These are phyloP conservation scores for Alviniconcha marisindica DNA, from an alignment of 1,140 invertebrate genomes.

Conservation along the genomic window DNA sequence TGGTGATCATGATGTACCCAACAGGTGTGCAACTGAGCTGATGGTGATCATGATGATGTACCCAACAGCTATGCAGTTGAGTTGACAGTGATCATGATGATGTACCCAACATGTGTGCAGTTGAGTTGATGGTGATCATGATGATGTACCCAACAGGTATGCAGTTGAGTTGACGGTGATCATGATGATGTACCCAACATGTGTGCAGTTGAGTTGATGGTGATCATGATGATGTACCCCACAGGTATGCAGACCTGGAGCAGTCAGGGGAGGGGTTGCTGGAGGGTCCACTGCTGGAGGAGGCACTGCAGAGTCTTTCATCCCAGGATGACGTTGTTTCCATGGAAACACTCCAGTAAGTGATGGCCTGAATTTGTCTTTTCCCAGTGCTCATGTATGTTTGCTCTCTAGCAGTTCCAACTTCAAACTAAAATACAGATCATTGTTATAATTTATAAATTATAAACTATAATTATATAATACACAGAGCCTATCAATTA, in stretches of 20 bases:
- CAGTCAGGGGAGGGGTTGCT: slow-evolving; percentile 55
- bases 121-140: neutral
- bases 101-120: neutral
- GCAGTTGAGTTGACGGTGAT: too few species aligned
- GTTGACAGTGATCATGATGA: neutral
- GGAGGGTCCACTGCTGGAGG: slow-evolving; percentile 63
- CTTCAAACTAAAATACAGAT: too few species aligned
- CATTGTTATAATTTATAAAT: too few species aligned
- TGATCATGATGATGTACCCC: too few species aligned
- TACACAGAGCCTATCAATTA: too few species aligned
- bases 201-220: neutral
- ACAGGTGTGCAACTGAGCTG: too few species aligned
- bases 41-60: neutral
- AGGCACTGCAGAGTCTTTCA: slow-evolving; percentile 58
- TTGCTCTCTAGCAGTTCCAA: too few species aligned
- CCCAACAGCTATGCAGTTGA: neutral
- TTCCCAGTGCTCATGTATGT: too few species aligned
- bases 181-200: too few species aligned
- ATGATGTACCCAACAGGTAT: too few species aligned
- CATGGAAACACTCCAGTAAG: slow-evolving; percentile 60
- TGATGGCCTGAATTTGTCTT: neutral
- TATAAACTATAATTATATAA: too few species aligned
- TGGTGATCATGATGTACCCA: neutral
- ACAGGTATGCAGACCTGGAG: slow-evolving; percentile 58
- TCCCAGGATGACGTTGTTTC: slow-evolving; percentile 49